Conservation (phyloP, 2,113 vertebrate genomes). For the Zosterops borbonicus region DNA sequence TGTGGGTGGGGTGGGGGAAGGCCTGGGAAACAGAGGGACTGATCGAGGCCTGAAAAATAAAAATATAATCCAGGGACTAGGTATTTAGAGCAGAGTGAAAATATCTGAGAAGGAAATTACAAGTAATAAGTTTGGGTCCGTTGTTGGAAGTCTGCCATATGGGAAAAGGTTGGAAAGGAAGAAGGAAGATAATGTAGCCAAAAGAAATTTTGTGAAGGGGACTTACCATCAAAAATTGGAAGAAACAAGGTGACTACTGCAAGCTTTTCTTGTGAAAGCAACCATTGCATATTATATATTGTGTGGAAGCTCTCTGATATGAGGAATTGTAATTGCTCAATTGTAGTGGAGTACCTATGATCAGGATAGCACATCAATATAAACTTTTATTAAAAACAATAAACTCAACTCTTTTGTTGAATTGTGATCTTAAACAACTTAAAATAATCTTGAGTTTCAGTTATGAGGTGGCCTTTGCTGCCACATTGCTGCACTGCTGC, state of each 20-base stretch:
- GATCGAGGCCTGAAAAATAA: not conserved
- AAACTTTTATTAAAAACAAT: not conserved
- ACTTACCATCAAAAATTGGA: not conserved
- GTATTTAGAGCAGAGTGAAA: not conserved
- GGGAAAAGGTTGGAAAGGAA: not conserved
- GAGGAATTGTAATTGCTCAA: not conserved
- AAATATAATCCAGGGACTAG: not conserved
- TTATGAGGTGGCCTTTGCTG: not conserved
- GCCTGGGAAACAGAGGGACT: not conserved
- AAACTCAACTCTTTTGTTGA: not conserved
- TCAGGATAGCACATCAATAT: not conserved
- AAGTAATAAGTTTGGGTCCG: not conserved
- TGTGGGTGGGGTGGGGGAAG: not conserved
- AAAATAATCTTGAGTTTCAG: not conserved
- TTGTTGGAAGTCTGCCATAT: not conserved
- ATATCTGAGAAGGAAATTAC: not conserved
- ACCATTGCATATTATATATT: not conserved
- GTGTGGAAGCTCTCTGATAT: not conserved
- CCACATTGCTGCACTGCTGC: not conserved
- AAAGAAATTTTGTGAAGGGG: not conserved
- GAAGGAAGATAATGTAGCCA: not conserved
- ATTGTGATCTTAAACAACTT: not conserved
- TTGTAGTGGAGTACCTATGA: not conserved
- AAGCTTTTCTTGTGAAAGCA: not conserved
- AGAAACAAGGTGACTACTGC: not conserved